Conservation (phyloP, 1,140 invertebrate species). For the Pararge aegeria region DNA sequence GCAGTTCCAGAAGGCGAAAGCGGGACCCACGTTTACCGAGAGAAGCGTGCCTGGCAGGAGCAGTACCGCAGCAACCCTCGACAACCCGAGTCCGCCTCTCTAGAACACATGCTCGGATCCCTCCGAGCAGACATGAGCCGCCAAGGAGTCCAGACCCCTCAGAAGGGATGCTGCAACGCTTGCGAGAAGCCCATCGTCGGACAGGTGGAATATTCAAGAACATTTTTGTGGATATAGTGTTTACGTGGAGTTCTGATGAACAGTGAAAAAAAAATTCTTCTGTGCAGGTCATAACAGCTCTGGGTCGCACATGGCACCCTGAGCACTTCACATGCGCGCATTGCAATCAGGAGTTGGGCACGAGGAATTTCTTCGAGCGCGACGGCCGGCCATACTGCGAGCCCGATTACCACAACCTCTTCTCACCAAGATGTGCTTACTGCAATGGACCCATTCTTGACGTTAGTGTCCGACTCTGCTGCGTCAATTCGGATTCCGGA, state of each 20-base stretch:
- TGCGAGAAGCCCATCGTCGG: slow-evolving; percentile 99
- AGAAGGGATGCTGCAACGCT: slow-evolving; percentile 98
- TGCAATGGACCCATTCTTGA: slow-evolving; percentile 99
- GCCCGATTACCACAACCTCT: slow-evolving; percentile 98
- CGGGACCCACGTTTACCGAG: slow-evolving; percentile 65
- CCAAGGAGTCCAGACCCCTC: slow-evolving; percentile 97
- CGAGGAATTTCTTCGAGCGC: slow-evolving; percentile 98
- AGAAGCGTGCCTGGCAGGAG: slow-evolving; percentile 72
- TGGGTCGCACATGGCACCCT: slow-evolving; percentile 99
- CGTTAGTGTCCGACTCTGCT: slow-evolving; percentile 81
- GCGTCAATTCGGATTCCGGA: background rate
- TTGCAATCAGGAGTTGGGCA: slow-evolving; percentile 97
- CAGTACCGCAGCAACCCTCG: slow-evolving; percentile 71
- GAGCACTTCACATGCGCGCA: slow-evolving; percentile 99
- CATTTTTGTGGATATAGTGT: background rate
- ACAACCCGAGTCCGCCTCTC: slow-evolving; percentile 70
- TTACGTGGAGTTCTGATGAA: background rate
- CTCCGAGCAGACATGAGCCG: slow-evolving; percentile 97
- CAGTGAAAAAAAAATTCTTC: slow-evolving; percentile 30
- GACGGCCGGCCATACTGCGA: slow-evolving; percentile 99
- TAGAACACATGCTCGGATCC: slow-evolving; percentile 81
- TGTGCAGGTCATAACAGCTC: slow-evolving; percentile 92
- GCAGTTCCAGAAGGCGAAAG: slow-evolving; percentile 41
- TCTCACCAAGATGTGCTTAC: slow-evolving; percentile 98
- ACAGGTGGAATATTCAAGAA: slow-evolving; percentile 83